phyloP scores from a whole-genome alignment of 1,140 invertebrate species.

The Panagrolaimus sp. region DNA sequence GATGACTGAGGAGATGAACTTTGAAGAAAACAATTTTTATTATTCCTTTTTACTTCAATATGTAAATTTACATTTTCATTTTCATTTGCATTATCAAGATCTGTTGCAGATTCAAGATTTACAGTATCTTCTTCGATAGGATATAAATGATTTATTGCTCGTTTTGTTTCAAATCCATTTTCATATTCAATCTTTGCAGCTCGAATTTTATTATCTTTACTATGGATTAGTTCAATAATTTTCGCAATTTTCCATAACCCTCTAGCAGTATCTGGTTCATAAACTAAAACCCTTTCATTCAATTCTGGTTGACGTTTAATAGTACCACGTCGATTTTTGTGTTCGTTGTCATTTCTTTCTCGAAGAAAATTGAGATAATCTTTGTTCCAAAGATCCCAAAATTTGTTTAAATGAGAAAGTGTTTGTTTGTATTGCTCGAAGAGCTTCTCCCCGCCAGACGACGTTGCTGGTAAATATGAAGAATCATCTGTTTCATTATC shows the following conservation, averaged over 20 bases:
- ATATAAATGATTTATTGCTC: background rate
- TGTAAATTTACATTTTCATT: too few species aligned
- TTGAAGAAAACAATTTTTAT: too few species aligned
- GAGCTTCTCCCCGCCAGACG: conserved; percentile 1
- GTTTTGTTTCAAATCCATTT: background rate
- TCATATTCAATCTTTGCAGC: background rate
- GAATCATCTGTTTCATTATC: background rate
- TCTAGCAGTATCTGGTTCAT: background rate
- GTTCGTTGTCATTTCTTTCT: background rate
- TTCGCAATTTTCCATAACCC: background rate
- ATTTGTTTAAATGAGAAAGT: background rate
- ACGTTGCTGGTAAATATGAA: background rate
- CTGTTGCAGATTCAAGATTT: too few species aligned
- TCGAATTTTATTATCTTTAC: background rate
- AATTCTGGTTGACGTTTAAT: background rate
- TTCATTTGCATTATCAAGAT: too few species aligned
- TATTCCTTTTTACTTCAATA: too few species aligned
- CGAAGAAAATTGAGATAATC: background rate
- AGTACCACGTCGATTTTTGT: background rate
- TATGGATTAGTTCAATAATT: background rate
- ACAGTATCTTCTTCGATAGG: too few species aligned
- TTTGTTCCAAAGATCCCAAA: background rate
- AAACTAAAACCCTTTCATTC: background rate
- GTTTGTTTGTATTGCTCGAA: background rate
- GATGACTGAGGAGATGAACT: too few species aligned